phyloP scores from a whole-genome alignment of 2,113 vertebrate species.

The Ahaetulla prasina region DNA sequence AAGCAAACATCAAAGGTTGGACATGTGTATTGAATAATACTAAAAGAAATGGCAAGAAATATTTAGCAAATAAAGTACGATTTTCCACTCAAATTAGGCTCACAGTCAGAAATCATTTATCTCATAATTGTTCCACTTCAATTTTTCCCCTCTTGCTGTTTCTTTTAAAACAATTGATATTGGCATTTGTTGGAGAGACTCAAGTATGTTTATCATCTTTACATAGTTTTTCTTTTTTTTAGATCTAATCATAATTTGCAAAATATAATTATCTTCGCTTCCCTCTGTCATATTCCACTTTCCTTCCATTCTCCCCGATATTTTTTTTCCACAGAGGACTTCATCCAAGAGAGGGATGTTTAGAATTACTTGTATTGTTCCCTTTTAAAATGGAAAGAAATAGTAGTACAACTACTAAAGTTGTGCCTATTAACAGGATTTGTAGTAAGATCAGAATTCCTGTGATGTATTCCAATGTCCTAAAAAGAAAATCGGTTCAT shows the following conservation, averaged over 20 bases:
- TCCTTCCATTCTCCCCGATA: no score
- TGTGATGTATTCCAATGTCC: background rate
- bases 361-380: background rate
- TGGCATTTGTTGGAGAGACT: background rate
- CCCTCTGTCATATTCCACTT: background rate
- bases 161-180: constrained; percentile 7
- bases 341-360: background rate
- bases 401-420: background rate
- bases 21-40: constrained; percentile 41
- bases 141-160: background rate
- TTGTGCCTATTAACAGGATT: background rate
- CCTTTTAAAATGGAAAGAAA: background rate
- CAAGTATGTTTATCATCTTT: background rate
- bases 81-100: constrained; percentile 34
- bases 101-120: constrained; percentile 26
- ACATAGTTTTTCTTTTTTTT: background rate
- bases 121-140: constrained; percentile 25
- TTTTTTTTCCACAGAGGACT: background rate
- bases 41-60: constrained; percentile 62
- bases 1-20: constrained; percentile 27
- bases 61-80: constrained; percentile 63
- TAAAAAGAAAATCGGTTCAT: background rate
- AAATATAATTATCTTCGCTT: background rate
- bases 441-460: background rate
- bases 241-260: background rate